These are phyloP conservation scores for Phaetusa simplex DNA, from an alignment of 2,113 vertebrate genomes.

Conservation along the genomic window DNA sequence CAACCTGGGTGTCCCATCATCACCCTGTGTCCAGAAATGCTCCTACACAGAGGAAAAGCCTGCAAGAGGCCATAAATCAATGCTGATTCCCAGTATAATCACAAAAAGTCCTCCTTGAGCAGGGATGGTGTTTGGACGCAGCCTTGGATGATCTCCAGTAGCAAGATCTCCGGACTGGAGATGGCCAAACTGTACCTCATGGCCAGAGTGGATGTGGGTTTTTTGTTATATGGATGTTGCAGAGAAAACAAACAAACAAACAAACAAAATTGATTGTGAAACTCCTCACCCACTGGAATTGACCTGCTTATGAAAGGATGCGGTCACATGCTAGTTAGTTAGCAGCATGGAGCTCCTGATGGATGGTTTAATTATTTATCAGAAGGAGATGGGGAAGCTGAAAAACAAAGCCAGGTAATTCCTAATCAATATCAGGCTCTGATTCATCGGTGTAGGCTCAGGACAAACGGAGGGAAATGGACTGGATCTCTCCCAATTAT, in stretches of 20 bases:
- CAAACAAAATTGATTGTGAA: background rate
- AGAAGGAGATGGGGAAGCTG: background rate
- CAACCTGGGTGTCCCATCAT: background rate
- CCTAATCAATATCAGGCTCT: background rate
- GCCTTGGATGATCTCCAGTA: background rate
- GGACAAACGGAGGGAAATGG: background rate
- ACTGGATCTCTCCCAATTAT: too few species aligned
- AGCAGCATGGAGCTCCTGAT: background rate
- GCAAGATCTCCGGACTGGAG: background rate
- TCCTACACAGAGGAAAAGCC: background rate
- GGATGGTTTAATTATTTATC: background rate
- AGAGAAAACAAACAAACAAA: background rate
- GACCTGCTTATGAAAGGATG: background rate
- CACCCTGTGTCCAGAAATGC: background rate
- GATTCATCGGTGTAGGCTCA: background rate
- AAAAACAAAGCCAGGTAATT: background rate
- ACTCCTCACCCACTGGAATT: background rate
- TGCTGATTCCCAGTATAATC: background rate
- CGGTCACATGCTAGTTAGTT: background rate
- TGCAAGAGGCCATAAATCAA: background rate
- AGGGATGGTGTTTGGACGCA: background rate
- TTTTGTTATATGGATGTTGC: background rate
- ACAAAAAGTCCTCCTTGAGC: background rate
- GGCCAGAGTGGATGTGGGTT: background rate
- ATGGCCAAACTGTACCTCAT: background rate